Evolutionary conservation across 2,888 invertebrate genomes (phyloP).

Genomic region (Rotaria sp.): DNA sequence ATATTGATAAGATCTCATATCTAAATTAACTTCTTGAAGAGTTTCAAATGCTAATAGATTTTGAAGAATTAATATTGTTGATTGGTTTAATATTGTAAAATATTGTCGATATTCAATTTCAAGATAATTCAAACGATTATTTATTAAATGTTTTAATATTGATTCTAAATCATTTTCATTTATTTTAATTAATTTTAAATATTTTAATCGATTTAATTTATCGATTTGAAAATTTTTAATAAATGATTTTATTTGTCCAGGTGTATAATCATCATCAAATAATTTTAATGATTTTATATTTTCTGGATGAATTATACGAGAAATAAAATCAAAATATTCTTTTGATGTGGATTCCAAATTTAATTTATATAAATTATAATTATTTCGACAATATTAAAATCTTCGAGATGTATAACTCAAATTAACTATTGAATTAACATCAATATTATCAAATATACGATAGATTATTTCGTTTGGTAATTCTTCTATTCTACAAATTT

Average conservation of each 20-base stretch:
- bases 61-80: background rate
- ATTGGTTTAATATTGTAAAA: background rate
- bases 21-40: background rate
- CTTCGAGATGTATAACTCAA: background rate
- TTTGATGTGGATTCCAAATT: background rate
- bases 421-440: background rate
- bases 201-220: background rate
- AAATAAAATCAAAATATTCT: background rate
- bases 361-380: background rate
- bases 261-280: background rate
- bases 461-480: background rate
- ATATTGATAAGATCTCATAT: background rate
- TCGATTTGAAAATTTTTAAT: background rate
- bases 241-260: background rate
- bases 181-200: background rate
- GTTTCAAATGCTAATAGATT: background rate
- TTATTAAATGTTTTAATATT: background rate
- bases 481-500: background rate
- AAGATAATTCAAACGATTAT: background rate
- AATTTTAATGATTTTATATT: background rate
- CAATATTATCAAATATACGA: background rate
- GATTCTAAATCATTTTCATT: background rate
- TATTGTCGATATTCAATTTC: slow-evolving; percentile 12
- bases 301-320: background rate
- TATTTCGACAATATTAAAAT: background rate